Percentiles rank a stretch among this genome's conserved stretches.
phyloP scores from a whole-genome alignment of 2,113 vertebrate genomes.

The Myiozetetes cayanensis region DNA sequence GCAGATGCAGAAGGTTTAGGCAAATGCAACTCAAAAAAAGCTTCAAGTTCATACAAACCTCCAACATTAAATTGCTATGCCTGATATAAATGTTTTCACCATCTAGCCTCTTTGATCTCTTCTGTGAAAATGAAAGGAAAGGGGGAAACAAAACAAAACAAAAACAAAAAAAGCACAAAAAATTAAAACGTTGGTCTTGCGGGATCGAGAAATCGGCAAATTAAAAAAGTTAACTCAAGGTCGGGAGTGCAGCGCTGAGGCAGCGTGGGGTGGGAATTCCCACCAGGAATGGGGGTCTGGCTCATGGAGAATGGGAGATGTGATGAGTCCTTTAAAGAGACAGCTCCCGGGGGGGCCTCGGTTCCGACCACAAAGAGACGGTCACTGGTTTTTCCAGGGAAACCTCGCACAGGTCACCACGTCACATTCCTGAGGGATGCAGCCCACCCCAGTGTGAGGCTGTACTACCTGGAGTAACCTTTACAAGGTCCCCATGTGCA shows the following conservation, averaged over 20 bases:
- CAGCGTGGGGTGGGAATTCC: slow-evolving; percentile 54
- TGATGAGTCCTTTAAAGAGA: slow-evolving; percentile 72
- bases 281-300: slow-evolving; percentile 1
- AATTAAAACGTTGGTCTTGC: slow-evolving; percentile 80
- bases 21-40: slow-evolving; percentile 74
- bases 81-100: slow-evolving; percentile 99
- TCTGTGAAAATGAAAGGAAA: slow-evolving; percentile 89
- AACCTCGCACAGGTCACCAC: not conserved
- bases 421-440: not conserved
- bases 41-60: slow-evolving; percentile 95
- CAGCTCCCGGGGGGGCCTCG: slow-evolving; percentile 55
- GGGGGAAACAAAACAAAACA: slow-evolving; percentile 63
- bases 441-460: rapidly evolving
- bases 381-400: not conserved
- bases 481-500: not conserved
- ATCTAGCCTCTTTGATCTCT: slow-evolving; percentile 98
- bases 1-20: slow-evolving; percentile 70
- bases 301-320: slow-evolving; percentile 43
- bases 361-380: not conserved
- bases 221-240: slow-evolving; percentile 69
- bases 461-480: not conserved
- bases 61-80: slow-evolving; percentile 99
- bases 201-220: slow-evolving; percentile 74
- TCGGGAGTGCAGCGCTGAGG: slow-evolving; percentile 62
- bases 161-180: slow-evolving; percentile 80